Evolutionary conservation across 1,140 invertebrate genomes (phyloP), one percentile per base, ranked within the genome.

Genomic region (Trichonephila clavipes): DNA sequence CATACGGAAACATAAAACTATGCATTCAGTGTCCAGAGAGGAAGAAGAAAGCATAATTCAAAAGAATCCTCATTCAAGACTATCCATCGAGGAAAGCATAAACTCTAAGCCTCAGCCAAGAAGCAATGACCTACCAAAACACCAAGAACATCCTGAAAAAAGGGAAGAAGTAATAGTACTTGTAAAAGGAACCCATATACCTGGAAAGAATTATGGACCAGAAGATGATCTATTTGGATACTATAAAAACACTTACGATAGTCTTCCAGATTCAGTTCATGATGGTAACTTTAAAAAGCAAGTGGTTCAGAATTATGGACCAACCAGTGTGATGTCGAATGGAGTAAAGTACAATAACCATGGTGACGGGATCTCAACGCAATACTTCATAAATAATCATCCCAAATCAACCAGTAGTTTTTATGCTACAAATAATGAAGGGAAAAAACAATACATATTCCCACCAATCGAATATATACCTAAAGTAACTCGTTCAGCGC

Each of bases 181-280:
- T 1, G 58, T 93, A 18, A 28, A 93, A 86, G 91, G 83, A 8
- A 24, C 92, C 19, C 66, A 93, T 64, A 88, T 81, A 14, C 69
- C 92, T 14, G 86, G 86, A 1, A 77, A 69, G 34, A 93, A 93
- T 51, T 93, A 93, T 64, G 92, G 92, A 0, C 72, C 92, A 21
- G 92, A 88, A 64, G 66, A 88, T 81, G 92, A 93, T 64, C 28
- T 34, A 28, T 88, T 93, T 82, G 92, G 92, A 34, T 93, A 58
- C 34, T 64, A 93, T 21, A 34, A 19, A 51, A 18, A 72, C 77
- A 8, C 28, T 18, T 90, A 81, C 34, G 34, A 40, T n/a, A 28
- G 72, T 69, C 59, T 51, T 21, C 44, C 82, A n/a, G 18, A 83
- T 51, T 58, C 51, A 2, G 21, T 44, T 16, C 24, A 44, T 64